Conservation (phyloP, 2,797 vertebrate species). For the Sciurus carolinensis region DNA sequence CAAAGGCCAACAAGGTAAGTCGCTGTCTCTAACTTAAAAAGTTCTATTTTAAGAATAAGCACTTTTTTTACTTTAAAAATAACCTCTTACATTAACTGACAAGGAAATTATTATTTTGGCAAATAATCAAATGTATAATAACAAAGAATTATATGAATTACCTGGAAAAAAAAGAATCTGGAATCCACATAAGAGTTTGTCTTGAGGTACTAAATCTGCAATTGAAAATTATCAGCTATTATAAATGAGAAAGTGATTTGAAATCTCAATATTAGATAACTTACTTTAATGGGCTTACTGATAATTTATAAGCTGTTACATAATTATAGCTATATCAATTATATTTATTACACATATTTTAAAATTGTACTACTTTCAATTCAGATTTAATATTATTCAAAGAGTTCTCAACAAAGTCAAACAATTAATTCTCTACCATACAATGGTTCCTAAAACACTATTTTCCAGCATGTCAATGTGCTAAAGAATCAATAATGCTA, state of each 20-base stretch:
- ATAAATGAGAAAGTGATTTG: background rate
- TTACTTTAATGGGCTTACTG: background rate
- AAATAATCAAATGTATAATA: slow-evolving; percentile 15
- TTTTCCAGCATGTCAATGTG: background rate
- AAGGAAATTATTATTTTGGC: slow-evolving; percentile 2
- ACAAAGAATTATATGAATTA: slow-evolving; percentile 85
- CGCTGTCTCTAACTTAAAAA: background rate
- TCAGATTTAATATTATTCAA: slow-evolving; percentile 37
- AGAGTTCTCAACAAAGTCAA: slow-evolving; percentile 23
- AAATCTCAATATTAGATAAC: background rate
- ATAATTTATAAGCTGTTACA: background rate
- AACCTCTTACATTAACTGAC: background rate
- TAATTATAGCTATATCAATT: background rate
- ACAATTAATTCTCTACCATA: background rate
- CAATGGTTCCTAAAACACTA: background rate
- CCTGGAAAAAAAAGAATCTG: slow-evolving; percentile 99
- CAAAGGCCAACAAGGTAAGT: slow-evolving; percentile 45
- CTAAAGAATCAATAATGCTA: background rate
- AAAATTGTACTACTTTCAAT: slow-evolving; percentile 24
- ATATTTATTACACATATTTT: background rate
- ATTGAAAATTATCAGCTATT: slow-evolving; percentile 72
- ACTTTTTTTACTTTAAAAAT: background rate
- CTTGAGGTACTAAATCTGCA: slow-evolving; percentile 98
- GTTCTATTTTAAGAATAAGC: slow-evolving; percentile 33
- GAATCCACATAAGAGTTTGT: slow-evolving; percentile 99